Conservation (phyloP, 2,797 vertebrate genomes). For the Myotis myotis region DNA sequence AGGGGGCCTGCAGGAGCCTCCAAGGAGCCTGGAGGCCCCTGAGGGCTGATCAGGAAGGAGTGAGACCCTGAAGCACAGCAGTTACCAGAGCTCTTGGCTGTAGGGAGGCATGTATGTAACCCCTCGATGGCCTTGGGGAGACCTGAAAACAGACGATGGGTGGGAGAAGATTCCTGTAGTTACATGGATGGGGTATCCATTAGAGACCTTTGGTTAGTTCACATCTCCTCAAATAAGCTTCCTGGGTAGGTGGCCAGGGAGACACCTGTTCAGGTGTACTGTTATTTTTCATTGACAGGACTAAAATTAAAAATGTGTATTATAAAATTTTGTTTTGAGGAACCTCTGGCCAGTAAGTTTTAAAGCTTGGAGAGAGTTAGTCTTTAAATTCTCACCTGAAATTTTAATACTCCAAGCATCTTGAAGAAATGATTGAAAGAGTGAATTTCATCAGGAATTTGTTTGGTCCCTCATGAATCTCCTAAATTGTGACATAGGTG, state of each 20-base stretch:
- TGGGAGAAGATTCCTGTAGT: not conserved
- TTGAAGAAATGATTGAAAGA: not conserved
- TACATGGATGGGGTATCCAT: fast-evolving
- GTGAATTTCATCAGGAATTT: not conserved
- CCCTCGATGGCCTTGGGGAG: not conserved
- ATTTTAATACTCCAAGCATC: not conserved
- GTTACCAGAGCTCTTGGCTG: not conserved
- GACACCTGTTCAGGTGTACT: not conserved
- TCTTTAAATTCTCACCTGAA: not conserved
- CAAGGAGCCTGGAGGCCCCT: not conserved
- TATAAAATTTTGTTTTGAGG: not conserved
- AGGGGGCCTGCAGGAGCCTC: not conserved
- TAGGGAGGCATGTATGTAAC: not conserved
- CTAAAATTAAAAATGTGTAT: not conserved
- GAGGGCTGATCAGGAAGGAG: no score
- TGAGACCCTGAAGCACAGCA: not conserved
- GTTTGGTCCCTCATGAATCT: constrained; percentile 28
- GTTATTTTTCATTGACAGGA: not conserved
- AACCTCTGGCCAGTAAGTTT: not conserved
- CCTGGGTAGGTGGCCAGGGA: not conserved
- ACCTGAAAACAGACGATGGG: not conserved
- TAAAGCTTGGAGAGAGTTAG: not conserved
- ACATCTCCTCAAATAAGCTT: not conserved
- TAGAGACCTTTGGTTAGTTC: not conserved
- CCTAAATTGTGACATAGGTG: constrained; percentile 2